Base-by-base conservation (phyloP, 2,113 vertebrate species). In the Megaleporinus macrocephalus region DNA sequence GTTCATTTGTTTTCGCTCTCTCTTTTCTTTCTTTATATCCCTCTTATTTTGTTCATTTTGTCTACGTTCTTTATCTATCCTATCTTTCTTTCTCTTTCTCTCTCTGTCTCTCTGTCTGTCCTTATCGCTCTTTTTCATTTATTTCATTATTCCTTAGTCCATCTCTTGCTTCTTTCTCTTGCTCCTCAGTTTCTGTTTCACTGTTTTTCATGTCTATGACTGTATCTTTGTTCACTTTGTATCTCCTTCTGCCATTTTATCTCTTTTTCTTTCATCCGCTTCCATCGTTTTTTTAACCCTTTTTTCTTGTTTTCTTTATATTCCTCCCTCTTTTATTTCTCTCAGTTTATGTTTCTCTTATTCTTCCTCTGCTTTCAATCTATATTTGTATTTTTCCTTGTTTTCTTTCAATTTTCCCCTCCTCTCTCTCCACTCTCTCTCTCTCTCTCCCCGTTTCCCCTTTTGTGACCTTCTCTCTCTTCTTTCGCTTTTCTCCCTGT, bases 371-470 rank as follows among this genome's bases (percentile, higher is more conserved):
- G 11, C 36, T 47, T 63, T 36, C 30, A 3, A 41, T 51, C 49
- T 51, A 1, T 3, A 16, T 15, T 51, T 18, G 1, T 2, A n/a
- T 18, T 51, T 51, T 16, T 51, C 14, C 16, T 18, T 51, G 14
- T 74, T 2, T 61, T 22, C 20, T 15, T 41, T 26, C 15, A n/a
- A 3, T 26, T 61, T 15, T 18, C 1, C 53, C 29, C 16, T 12
- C 15, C 11, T n/a, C 29, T 30, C 3, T 18, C 79, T 75, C 53
- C 66, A n/a, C 83, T 70, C 66, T 80, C 75, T 29, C 30, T 27
- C 10, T 9, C 11, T 44, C 4, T 44, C 4, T 44, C 41, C 1
- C 7, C n/a, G 75, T 73, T 70, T 20, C 36, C 24, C n/a, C 70
- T 33, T 62, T 27, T 29, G 62, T 70, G 66, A 4, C 36, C 7